Evolutionary conservation across 2,888 invertebrate genomes (phyloP), one percentile per base, ranked within the genome.

Genomic region (Ypsolopha sequella): DNA sequence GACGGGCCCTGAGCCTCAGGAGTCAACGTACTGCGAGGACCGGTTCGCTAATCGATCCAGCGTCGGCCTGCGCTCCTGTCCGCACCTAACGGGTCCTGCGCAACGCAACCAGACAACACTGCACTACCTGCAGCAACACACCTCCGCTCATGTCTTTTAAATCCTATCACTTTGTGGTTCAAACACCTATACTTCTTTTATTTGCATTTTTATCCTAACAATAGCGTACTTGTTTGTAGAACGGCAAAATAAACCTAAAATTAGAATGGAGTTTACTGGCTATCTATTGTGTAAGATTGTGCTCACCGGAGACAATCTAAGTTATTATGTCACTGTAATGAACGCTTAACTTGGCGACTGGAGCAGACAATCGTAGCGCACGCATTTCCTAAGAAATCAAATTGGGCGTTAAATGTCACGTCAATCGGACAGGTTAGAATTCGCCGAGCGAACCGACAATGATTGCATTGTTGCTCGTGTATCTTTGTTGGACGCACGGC

Each of bases 1-100:
- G 64, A 66, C 62, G 72, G 66, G 71, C 68, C 73, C 69, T 70
- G 66, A 65, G 70, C 68, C 73, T 70, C 70, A 66, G 78, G 84
- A 84, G 84, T 84, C 86, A 85, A 86, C 70, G 86, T 68, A 73
- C 81, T 70, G 65, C 68, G 64, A 62, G 60, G 76, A 84, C 85
- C 86, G 85, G 85, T 86, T 84, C 76, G 73, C 76, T 86, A 82
- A 85, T 85, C 82, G 81, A 73, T 82, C 80, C 80, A 66, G 73
- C 76, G 71, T 70, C 70, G 74, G 66, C 68, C 64, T 65, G 73
- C 72, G 69, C 76, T 81, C 79, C 84, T 74, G 82, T 76, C 80
- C 69, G 73, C 79, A 69, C 76, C 80, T 79, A 86, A 85, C 85
- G 85, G 86, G 79, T 76, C 68, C 73, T 72, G 63, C 61, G 64